A percentile compares a stretch with the other conserved stretches of the same genome.
Evolutionary conservation across 1,140 invertebrate species (phyloP).

Genomic region (Phthorimaea operculella): DNA sequence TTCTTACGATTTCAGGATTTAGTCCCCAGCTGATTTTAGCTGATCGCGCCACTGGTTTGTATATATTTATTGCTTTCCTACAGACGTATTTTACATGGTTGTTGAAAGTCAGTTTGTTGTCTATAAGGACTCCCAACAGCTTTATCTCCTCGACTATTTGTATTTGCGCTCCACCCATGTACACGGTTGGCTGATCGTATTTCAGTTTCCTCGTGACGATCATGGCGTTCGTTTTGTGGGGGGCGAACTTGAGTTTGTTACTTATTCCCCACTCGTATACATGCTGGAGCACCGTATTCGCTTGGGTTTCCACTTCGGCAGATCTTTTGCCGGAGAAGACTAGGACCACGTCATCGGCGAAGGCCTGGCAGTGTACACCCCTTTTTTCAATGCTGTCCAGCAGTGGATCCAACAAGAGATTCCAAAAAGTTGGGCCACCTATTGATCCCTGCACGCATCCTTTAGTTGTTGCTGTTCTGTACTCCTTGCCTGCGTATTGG

Average conservation of each 20-base stretch:
- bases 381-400: not conserved
- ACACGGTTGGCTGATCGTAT: not conserved
- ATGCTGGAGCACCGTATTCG: not conserved
- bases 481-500: not conserved
- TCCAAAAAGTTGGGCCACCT: not conserved
- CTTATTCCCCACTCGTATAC: not conserved
- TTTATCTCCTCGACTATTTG: not conserved
- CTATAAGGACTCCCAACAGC: not conserved
- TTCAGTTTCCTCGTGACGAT: not conserved
- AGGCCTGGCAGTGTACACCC: not conserved
- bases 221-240: not conserved
- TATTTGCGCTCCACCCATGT: not conserved
- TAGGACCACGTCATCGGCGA: not conserved
- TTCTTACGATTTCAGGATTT: not conserved
- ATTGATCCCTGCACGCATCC: not conserved
- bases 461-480: no score
- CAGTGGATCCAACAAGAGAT: not conserved
- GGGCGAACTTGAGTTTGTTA: not conserved
- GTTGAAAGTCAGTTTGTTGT: slow-evolving; percentile 8
- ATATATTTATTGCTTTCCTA: slow-evolving; percentile 1
- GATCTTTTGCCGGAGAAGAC: not conserved
- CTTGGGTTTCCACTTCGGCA: not conserved
- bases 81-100: not conserved
- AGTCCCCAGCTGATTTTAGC: slow-evolving; percentile 11
- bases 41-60: slow-evolving; percentile 6